phyloP scores from a whole-genome alignment of 2,797 vertebrate species.

The Loriculus beryllinus region DNA sequence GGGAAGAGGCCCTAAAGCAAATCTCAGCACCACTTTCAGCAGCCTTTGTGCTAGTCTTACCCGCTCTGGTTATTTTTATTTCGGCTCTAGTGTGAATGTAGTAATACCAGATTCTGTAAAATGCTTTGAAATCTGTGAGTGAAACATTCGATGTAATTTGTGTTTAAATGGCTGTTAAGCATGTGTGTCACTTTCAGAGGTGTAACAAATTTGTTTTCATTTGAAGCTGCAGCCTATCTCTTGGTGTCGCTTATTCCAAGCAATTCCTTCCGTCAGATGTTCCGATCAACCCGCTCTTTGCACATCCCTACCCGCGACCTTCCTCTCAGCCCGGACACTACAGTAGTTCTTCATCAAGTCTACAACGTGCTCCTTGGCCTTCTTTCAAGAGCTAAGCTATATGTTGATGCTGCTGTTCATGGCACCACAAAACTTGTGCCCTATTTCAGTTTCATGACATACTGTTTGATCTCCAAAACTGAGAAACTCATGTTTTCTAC shows the following conservation, averaged over 20 bases:
- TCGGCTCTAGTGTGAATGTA: background rate
- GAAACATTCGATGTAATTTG: background rate
- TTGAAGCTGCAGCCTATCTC: conserved; percentile 95
- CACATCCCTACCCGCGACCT: conserved; percentile 96
- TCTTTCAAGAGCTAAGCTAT: conserved; percentile 94
- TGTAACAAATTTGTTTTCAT: conserved; percentile 44
- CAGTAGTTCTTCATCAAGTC: conserved; percentile 95
- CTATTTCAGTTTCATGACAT: conserved; percentile 99
- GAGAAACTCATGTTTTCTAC: conserved; percentile 99
- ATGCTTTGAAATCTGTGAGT: background rate
- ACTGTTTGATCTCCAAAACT: conserved; percentile 98
- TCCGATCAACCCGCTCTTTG: conserved; percentile 94
- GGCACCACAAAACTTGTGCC: conserved; percentile 98
- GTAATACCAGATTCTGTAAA: background rate
- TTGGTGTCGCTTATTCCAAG: conserved; percentile 98
- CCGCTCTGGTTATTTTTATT: background rate
- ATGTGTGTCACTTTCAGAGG: background rate
- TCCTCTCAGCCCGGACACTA: conserved; percentile 95
- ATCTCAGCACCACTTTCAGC: background rate
- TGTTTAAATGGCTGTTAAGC: conserved; percentile 9
- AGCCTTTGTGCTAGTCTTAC: background rate
- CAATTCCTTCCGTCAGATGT: conserved; percentile 99
- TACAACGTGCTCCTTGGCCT: conserved; percentile 95
- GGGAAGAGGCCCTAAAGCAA: background rate
- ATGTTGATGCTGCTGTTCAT: conserved; percentile 95